These are phyloP conservation scores for Pyrocephalus nanus DNA, from an alignment of 2,797 vertebrate genomes.

Conservation along the genomic window DNA sequence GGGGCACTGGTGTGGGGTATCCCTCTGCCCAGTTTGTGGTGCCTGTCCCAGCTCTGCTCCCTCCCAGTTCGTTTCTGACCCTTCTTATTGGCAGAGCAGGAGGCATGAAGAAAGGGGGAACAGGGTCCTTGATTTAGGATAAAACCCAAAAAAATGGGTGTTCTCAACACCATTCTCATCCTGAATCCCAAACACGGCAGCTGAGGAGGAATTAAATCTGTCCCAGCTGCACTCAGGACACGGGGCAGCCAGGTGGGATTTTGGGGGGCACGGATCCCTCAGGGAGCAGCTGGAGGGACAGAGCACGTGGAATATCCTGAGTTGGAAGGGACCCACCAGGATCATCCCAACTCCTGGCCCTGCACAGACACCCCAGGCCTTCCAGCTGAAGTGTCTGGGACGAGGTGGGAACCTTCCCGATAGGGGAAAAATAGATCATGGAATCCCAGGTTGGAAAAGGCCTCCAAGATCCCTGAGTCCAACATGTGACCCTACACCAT, in stretches of 20 bases:
- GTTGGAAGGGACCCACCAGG: neutral
- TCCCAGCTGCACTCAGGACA: too few relatives aligned
- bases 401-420: neutral
- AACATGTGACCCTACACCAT: neutral
- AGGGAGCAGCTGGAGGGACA: too few relatives aligned
- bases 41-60: neutral
- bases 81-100: neutral
- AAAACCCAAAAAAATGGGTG: neutral
- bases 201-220: neutral
- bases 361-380: neutral
- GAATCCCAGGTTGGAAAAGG: neutral
- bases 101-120: neutral
- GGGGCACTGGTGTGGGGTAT: too few relatives aligned
- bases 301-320: neutral
- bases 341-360: neutral
- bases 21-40: rapidly evolving
- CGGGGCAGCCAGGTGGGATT: neutral
- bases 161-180: neutral
- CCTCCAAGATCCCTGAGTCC: neutral
- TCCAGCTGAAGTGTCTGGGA: rapidly evolving
- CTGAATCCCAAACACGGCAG: neutral
- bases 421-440: neutral
- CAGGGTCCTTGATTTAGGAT: rapidly evolving
- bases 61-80: rapidly evolving
- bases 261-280: neutral